Conservation (phyloP, 2,797 vertebrate species). For the Typhlichthys subterraneus region DNA sequence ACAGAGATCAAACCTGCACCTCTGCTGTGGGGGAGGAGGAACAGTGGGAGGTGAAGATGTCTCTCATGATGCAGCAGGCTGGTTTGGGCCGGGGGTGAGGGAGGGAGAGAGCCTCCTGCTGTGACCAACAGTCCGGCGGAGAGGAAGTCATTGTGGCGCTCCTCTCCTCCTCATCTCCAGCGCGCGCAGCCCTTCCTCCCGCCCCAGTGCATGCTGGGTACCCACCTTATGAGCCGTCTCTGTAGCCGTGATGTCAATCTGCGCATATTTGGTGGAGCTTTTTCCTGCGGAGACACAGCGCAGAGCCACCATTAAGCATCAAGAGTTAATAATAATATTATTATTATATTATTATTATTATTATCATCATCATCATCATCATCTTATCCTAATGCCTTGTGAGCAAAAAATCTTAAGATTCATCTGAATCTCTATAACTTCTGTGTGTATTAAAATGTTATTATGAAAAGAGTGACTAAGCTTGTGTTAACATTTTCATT, state of each 20-base stretch:
- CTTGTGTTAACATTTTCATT: no score
- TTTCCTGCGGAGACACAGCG: constrained; percentile 71
- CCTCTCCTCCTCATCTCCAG: constrained; percentile 82
- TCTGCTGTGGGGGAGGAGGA: background rate
- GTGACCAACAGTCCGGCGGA: constrained; percentile 4
- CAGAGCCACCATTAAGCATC: background rate
- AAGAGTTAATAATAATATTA: background rate
- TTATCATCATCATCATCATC: background rate
- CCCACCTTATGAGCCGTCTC: constrained; percentile 89
- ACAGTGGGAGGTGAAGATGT: no score
- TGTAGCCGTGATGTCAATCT: constrained; percentile 88
- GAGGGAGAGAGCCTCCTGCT: constrained; percentile 1
- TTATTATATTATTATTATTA: background rate
- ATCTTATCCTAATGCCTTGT: constrained; percentile 6
- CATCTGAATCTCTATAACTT: no score
- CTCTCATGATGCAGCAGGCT: background rate
- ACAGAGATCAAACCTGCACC: background rate
- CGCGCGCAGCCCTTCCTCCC: constrained; percentile 85
- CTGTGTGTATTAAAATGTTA: no score
- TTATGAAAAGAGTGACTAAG: no score
- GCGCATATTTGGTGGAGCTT: constrained; percentile 82
- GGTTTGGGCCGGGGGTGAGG: background rate
- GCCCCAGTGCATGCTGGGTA: constrained; percentile 82
- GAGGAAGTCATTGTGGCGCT: constrained; percentile 70
- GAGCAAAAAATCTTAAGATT: constrained; percentile 6